phyloP scores from a whole-genome alignment of 2,888 invertebrate genomes.

The Orgyia antiqua region DNA sequence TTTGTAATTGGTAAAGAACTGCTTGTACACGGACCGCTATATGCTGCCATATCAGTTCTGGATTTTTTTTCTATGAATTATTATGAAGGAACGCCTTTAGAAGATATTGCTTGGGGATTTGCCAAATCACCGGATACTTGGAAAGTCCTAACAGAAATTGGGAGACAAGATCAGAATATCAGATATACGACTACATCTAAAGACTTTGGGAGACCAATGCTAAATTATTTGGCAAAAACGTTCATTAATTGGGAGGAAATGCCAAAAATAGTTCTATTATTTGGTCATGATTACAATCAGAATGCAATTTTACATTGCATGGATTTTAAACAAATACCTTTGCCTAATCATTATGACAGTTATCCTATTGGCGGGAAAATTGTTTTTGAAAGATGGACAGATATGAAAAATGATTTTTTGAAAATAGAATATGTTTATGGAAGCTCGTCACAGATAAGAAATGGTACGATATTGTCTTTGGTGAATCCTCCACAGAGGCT shows the following conservation, averaged over 20 bases:
- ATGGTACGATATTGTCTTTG: constrained; percentile 7
- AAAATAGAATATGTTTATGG: constrained; percentile 20
- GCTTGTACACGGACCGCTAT: constrained; percentile 6
- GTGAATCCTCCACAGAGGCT: constrained; percentile 13
- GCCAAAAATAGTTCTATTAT: constrained; percentile 14
- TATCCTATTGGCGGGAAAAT: constrained; percentile 20
- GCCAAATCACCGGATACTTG: constrained; percentile 10
- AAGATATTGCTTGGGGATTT: constrained; percentile 20
- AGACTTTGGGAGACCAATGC: constrained; percentile 11
- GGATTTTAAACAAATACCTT: constrained; percentile 7
- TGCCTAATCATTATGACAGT: constrained; percentile 19
- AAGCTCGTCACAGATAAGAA: constrained; percentile 15
- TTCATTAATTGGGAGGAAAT: constrained; percentile 12
- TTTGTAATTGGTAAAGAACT: constrained; percentile 7
- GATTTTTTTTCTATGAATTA: constrained; percentile 18
- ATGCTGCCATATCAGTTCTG: constrained; percentile 3
- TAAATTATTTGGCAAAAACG: constrained; percentile 8
- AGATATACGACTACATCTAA: constrained; percentile 12
- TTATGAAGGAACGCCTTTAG: constrained; percentile 10
- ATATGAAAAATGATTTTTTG: constrained; percentile 15
- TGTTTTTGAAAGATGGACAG: constrained; percentile 22
- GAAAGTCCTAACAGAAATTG: constrained; percentile 13
- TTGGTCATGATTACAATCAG: constrained; percentile 21
- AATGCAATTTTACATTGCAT: constrained; percentile 8
- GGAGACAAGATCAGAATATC: constrained; percentile 12